A percentile compares a stretch with the other conserved stretches of the same genome.
Evolutionary conservation across 92 coral and sea anemone species (phyloP).

Genomic region (Anthopleura xanthogrammica): DNA sequence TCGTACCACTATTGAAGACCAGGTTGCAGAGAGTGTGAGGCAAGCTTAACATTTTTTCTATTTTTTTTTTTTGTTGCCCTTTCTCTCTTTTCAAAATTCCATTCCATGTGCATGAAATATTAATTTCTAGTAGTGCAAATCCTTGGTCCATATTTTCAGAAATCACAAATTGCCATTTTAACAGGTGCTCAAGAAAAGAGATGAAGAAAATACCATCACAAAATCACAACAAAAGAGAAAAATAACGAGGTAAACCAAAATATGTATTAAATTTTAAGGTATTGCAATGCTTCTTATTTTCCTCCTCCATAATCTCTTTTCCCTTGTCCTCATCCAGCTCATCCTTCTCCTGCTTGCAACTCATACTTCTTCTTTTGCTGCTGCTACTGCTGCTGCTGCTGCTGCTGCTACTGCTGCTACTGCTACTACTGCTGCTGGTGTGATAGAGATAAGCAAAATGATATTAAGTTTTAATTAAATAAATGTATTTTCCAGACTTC

Average conservation of each 20-base stretch:
- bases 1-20: no score
- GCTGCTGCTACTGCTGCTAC: no score
- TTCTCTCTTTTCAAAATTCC: background rate
- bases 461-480: background rate
- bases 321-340: no score
- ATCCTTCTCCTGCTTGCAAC: no score
- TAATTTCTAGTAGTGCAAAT: background rate
- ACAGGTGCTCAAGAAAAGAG: conserved; percentile 89
- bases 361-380: no score
- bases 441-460: background rate
- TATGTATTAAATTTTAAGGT: no score
- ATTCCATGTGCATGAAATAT: no score
- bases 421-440: background rate
- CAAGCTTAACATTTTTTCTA: background rate
- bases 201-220: conserved; percentile 98
- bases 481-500: conserved; percentile 53
- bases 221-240: conserved; percentile 97
- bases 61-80: background rate
- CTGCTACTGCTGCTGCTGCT: no score
- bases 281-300: no score
- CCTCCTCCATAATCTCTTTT: background rate
- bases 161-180: background rate
- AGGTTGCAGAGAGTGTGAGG: background rate
- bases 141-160: no score
- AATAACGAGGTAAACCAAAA: conserved; percentile 73